These are phyloP conservation scores for Sebastes cheni DNA, from an alignment of 2,797 vertebrate species.

Conservation along the genomic window DNA sequence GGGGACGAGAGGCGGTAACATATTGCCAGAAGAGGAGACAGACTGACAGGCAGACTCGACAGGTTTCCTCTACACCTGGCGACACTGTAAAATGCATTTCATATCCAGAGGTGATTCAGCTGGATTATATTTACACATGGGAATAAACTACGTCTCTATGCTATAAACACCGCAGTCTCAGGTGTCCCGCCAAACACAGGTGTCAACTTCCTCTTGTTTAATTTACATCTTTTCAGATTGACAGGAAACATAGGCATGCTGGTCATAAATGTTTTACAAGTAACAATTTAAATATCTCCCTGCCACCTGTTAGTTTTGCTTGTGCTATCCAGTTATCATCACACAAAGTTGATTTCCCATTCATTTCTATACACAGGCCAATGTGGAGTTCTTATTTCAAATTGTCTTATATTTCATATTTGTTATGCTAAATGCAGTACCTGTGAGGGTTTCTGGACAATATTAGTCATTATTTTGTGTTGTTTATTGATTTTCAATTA, in stretches of 20 bases:
- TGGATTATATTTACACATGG: conserved; percentile 20
- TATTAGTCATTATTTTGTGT: no score
- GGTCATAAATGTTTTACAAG: neutral
- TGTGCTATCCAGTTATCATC: neutral
- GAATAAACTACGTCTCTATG: neutral
- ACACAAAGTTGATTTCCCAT: neutral
- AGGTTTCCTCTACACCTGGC: conserved; percentile 33
- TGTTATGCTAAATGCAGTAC: no score
- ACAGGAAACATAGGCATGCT: neutral
- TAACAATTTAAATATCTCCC: neutral
- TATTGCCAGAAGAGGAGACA: conserved; percentile 3
- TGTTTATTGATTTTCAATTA: no score
- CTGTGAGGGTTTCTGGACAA: no score
- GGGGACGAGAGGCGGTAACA: neutral
- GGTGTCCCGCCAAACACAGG: neutral
- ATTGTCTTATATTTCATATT: no score
- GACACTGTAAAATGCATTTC: conserved; percentile 6
- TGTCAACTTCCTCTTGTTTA: neutral
- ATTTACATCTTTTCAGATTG: neutral
- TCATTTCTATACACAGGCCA: neutral
- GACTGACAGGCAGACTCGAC: conserved; percentile 30
- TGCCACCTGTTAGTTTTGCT: neutral
- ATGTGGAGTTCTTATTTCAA: neutral
- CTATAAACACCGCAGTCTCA: neutral
- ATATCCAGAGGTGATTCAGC: conserved; percentile 12